phyloP scores from a whole-genome alignment of 1,140 invertebrate species.

The Arion vulgaris region DNA sequence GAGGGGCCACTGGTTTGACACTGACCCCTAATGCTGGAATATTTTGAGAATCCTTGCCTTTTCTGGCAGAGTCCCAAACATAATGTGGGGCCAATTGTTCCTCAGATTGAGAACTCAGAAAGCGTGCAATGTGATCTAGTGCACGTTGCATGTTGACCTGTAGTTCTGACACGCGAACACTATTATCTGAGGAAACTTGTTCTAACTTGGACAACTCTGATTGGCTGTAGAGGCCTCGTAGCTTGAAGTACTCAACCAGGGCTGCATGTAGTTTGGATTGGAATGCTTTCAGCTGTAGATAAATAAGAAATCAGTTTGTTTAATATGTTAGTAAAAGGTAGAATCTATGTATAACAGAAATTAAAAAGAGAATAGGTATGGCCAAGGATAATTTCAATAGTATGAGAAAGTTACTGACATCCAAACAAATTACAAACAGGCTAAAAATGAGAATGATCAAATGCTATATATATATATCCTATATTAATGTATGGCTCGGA shows the following conservation, averaged over 20 bases:
- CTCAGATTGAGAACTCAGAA: slow-evolving; percentile 58
- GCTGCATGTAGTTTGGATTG: slow-evolving; percentile 64
- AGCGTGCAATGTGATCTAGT: slow-evolving; percentile 57
- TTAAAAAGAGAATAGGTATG: no score
- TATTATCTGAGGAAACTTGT: slow-evolving; percentile 52
- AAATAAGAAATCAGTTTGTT: background rate
- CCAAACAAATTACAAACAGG: no score
- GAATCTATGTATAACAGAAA: no score
- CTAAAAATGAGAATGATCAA: no score
- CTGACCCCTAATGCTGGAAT: background rate
- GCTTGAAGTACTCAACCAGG: slow-evolving; percentile 61
- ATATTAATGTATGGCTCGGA: no score
- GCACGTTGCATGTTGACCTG: slow-evolving; percentile 61
- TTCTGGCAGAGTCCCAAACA: slow-evolving; percentile 48
- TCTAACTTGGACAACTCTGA: slow-evolving; percentile 58
- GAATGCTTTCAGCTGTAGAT: slow-evolving; percentile 58
- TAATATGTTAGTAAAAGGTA: background rate
- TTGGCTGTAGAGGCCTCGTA: slow-evolving; percentile 60
- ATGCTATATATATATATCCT: no score
- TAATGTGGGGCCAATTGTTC: slow-evolving; percentile 47
- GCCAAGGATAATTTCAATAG: no score
- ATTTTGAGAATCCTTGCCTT: background rate
- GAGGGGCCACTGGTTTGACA: background rate
- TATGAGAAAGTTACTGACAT: no score
- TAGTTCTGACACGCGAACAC: slow-evolving; percentile 53